phyloP scores from a whole-genome alignment of 2,888 invertebrate genomes.

The Pediacus dermestoides region DNA sequence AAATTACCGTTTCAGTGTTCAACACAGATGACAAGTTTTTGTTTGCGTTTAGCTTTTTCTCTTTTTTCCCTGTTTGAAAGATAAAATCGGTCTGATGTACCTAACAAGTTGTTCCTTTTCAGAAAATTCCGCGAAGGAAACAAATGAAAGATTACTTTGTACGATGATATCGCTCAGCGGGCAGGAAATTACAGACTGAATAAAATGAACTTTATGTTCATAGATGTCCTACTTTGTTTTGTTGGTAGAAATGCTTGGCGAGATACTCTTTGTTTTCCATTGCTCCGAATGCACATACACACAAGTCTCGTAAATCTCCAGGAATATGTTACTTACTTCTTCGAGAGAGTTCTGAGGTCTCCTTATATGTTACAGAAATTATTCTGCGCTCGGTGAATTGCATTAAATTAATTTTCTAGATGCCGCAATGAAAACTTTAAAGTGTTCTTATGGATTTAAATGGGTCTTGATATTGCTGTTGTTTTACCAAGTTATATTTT shows the following conservation, averaged over 20 bases:
- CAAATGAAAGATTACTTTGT: slow-evolving; percentile 29
- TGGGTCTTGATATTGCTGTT: slow-evolving; percentile 5
- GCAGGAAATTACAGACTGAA: slow-evolving; percentile 27
- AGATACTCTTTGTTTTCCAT: slow-evolving; percentile 5
- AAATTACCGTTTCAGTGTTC: slow-evolving; percentile 17
- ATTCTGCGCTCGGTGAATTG: neutral
- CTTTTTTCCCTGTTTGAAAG: slow-evolving; percentile 5
- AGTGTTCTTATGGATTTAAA: slow-evolving; percentile 1
- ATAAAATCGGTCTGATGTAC: slow-evolving; percentile 8
- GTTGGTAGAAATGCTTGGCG: slow-evolving; percentile 2
- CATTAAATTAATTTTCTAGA: slow-evolving; percentile 2
- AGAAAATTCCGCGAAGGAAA: slow-evolving; percentile 20
- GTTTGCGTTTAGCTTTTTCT: slow-evolving; percentile 1
- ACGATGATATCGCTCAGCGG: slow-evolving; percentile 26
- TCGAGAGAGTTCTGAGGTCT: neutral
- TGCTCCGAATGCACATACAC: slow-evolving; percentile 3
- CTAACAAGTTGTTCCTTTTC: slow-evolving; percentile 19
- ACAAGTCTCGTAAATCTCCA: slow-evolving; percentile 6
- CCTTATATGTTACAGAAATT: neutral
- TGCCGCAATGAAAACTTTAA: slow-evolving; percentile 1
- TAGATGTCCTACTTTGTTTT: slow-evolving; percentile 9
- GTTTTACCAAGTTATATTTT: slow-evolving; percentile 3
- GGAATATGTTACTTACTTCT: neutral
- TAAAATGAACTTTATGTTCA: slow-evolving; percentile 14
- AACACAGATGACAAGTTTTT: slow-evolving; percentile 8